Evolutionary conservation across 2,888 invertebrate genomes (phyloP).

Genomic region (Conus canariensis): DNA sequence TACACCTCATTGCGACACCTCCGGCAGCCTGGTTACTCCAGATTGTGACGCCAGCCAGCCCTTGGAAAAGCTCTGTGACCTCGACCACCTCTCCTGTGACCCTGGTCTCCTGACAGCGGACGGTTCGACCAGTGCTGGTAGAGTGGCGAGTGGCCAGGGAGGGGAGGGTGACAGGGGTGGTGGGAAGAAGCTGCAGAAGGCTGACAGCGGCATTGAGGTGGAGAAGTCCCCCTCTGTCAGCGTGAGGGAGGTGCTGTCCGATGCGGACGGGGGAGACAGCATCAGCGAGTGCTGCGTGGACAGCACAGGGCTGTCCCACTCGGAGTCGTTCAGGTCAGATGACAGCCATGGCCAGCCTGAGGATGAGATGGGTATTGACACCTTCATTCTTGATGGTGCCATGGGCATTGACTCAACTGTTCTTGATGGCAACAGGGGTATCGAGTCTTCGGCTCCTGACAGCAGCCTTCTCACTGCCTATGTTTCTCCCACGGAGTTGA

Average conservation of each 20-base stretch:
- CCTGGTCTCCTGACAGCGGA: neutral
- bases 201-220: slow-evolving; percentile 74
- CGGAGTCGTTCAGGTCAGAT: slow-evolving; percentile 50
- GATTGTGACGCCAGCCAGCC: neutral
- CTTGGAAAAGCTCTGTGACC: neutral
- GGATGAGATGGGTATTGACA: neutral
- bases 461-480: slow-evolving; percentile 39
- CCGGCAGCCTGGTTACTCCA: neutral
- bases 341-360: slow-evolving; percentile 40
- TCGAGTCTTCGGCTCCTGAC: neutral
- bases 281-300: slow-evolving; percentile 51
- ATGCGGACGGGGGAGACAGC: slow-evolving; percentile 53
- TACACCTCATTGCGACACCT: neutral
- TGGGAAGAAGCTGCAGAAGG: slow-evolving; percentile 62
- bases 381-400: neutral
- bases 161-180: neutral
- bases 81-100: neutral
- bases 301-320: slow-evolving; percentile 56
- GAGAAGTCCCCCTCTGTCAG: slow-evolving; percentile 64
- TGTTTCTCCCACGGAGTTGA: slow-evolving; percentile 32
- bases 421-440: neutral
- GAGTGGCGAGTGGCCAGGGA: neutral
- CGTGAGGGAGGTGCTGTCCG: slow-evolving; percentile 53
- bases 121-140: neutral
- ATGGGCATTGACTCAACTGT: too few relatives aligned